Conservation (phyloP, 2,888 invertebrate genomes). For the Cephonodes hylas region DNA sequence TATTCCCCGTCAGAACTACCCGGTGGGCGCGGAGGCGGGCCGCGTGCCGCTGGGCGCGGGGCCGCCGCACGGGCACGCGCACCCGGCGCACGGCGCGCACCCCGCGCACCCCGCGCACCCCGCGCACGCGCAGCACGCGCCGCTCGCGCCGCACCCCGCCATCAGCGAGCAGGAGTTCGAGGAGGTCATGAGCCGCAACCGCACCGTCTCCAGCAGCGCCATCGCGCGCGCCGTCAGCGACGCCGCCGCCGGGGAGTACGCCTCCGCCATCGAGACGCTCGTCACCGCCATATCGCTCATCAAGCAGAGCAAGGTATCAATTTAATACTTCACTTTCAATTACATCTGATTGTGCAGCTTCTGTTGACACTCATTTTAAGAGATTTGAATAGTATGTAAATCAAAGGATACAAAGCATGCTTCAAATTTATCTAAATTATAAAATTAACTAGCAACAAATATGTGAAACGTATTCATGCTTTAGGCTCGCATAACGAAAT, state of each 20-base stretch:
- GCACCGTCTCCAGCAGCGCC: conserved; percentile 98
- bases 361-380: too few species aligned
- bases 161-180: conserved; percentile 98
- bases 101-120: conserved; percentile 51
- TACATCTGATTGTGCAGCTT: neutral
- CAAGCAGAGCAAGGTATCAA: conserved; percentile 92
- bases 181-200: conserved; percentile 96
- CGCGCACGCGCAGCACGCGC: conserved; percentile 32
- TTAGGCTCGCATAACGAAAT: too few species aligned
- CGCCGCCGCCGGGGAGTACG: conserved; percentile 98
- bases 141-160: conserved; percentile 50
- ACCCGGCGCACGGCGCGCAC: conserved; percentile 44
- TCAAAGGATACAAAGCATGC: too few species aligned
- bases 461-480: too few species aligned
- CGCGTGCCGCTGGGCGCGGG: conserved; percentile 38
- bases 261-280: conserved; percentile 98
- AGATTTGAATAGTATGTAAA: too few species aligned
- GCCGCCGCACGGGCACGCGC: conserved; percentile 35
- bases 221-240: conserved; percentile 98
- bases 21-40: conserved; percentile 38
- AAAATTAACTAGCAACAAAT: too few species aligned
- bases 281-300: conserved; percentile 99
- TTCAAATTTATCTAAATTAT: too few species aligned
- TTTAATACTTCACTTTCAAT: neutral
- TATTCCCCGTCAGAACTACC: conserved; percentile 42